A percentile compares a stretch with the other conserved stretches of the same genome.
phyloP scores from a whole-genome alignment of 2,888 invertebrate genomes.

The Microdon myrmicae region DNA sequence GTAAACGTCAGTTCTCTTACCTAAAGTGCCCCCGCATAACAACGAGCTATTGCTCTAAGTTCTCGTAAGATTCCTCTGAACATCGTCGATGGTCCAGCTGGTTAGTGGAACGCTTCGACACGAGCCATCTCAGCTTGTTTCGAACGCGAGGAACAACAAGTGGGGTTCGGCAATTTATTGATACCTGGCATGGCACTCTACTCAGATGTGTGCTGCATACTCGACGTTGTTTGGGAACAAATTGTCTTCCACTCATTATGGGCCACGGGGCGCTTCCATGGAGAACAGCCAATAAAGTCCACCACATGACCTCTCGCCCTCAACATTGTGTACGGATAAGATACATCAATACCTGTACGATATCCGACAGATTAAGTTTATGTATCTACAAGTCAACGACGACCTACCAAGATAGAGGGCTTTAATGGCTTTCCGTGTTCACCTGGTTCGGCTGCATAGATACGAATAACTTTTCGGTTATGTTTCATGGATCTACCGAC shows the following conservation, averaged over 20 bases:
- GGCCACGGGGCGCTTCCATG: not conserved
- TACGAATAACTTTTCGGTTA: too few species aligned
- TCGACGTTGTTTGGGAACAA: slow-evolving; percentile 4
- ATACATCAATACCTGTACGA: slow-evolving; percentile 14
- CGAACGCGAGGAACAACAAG: too few species aligned
- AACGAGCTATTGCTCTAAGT: too few species aligned
- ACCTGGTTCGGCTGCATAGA: too few species aligned
- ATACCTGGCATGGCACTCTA: slow-evolving; percentile 6
- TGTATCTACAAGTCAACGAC: slow-evolving; percentile 1
- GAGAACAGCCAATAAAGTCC: slow-evolving; percentile 8
- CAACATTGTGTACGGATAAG: too few species aligned
- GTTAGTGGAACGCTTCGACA: too few species aligned
- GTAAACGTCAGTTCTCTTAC: too few species aligned
- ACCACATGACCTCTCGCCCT: slow-evolving; percentile 4
- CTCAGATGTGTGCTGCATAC: not conserved
- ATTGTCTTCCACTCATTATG: slow-evolving; percentile 19
- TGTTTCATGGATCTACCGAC: slow-evolving; percentile 15
- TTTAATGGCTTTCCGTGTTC: slow-evolving; percentile 7
- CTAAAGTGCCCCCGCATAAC: too few species aligned
- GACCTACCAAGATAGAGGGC: slow-evolving; percentile 4
- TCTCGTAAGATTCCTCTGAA: too few species aligned
- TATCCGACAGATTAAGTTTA: slow-evolving; percentile 15
- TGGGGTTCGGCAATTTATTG: slow-evolving; percentile 17
- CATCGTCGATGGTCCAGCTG: too few species aligned
- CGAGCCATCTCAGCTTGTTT: too few species aligned